phyloP scores from a whole-genome alignment of 1,140 invertebrate genomes.

The Drosophila orosa region DNA sequence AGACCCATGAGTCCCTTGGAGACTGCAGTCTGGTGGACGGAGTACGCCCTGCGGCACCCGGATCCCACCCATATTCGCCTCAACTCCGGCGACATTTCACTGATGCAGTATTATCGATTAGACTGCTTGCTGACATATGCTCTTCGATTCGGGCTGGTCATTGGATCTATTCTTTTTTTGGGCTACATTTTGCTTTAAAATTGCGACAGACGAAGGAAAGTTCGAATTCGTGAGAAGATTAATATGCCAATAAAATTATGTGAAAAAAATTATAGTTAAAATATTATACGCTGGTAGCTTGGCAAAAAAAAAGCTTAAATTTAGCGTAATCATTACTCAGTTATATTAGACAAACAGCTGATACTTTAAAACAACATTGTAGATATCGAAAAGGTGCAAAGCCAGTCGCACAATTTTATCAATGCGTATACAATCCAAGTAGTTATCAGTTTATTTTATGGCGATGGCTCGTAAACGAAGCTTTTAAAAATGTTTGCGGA shows the following conservation, averaged over 20 bases:
- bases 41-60: slow-evolving; percentile 85
- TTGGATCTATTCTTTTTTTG: slow-evolving; percentile 12
- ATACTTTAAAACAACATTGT: not conserved
- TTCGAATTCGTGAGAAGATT: not conserved
- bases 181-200: not conserved
- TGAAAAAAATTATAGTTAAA: too few species aligned
- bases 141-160: slow-evolving; percentile 20
- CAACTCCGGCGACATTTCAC: slow-evolving; percentile 47
- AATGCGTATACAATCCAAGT: not conserved
- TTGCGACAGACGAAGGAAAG: not conserved
- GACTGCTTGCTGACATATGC: slow-evolving; percentile 8
- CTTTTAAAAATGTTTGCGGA: not conserved
- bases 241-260: not conserved
- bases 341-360: not conserved
- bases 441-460: not conserved
- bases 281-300: too few species aligned
- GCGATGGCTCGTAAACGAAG: not conserved
- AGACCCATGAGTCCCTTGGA: slow-evolving; percentile 85
- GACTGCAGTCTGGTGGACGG: slow-evolving; percentile 87
- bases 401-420: not conserved
- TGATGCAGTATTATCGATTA: slow-evolving; percentile 41
- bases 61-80: slow-evolving; percentile 81
- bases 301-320: not conserved
- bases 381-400: not conserved
- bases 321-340: not conserved